Percentiles rank a stretch among this genome's conserved stretches.
Evolutionary conservation across 2,113 vertebrate genomes (phyloP).

Genomic region (Jacana jacana): DNA sequence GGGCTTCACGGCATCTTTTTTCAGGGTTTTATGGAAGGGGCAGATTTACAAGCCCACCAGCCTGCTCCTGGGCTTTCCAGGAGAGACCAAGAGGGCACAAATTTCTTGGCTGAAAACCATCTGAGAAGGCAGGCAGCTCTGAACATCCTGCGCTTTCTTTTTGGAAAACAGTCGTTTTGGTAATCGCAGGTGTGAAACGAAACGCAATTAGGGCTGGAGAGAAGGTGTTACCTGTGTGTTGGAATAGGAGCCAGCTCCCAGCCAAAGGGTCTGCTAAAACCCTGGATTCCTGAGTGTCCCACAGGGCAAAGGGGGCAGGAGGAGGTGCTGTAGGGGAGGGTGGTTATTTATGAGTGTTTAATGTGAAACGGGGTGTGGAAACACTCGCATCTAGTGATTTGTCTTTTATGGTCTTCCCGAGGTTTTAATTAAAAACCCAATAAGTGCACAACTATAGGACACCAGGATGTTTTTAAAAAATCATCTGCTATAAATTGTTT

Average conservation of each 20-base stretch:
- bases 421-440: background rate
- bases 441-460: background rate
- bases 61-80: background rate
- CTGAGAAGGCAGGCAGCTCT: background rate
- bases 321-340: background rate
- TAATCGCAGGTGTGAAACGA: background rate
- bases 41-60: background rate
- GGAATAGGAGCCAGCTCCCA: background rate
- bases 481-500: background rate
- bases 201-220: background rate
- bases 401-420: background rate
- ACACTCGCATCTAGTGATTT: background rate
- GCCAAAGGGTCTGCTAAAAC: background rate
- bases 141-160: background rate
- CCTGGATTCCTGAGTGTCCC: background rate
- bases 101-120: background rate
- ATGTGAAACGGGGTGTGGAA: background rate
- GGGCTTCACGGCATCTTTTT: background rate
- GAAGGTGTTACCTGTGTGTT: background rate
- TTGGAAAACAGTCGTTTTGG: constrained; percentile 10
- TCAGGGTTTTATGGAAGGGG: background rate
- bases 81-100: background rate
- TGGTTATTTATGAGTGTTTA: background rate
- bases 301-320: background rate
- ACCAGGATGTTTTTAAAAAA: background rate